Conservation (phyloP, 2,888 invertebrate species). For the Creontiades dilutus region DNA sequence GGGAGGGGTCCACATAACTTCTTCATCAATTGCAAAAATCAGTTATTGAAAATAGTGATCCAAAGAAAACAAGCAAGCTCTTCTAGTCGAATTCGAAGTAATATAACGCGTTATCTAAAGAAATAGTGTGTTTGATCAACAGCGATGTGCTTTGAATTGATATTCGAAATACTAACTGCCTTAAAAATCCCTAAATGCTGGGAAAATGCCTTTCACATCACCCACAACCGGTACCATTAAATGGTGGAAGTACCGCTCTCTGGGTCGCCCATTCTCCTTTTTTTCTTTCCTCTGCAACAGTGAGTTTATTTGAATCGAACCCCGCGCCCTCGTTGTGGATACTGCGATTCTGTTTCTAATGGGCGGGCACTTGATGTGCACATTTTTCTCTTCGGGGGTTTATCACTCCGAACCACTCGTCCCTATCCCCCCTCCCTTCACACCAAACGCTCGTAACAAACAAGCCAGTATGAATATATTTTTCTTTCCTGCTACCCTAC, state of each 20-base stretch:
- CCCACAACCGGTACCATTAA: too few relatives aligned
- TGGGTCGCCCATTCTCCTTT: neutral
- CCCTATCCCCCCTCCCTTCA: neutral
- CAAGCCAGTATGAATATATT: conserved; percentile 43
- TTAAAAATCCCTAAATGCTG: too few relatives aligned
- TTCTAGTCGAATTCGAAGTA: too few relatives aligned
- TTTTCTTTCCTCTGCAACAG: neutral
- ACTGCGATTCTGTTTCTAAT: conserved; percentile 43
- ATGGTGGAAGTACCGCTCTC: neutral
- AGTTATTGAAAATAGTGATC: too few relatives aligned
- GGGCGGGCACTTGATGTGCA: conserved; percentile 39
- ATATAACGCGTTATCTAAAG: too few relatives aligned
- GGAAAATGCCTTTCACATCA: too few relatives aligned
- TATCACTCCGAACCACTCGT: conserved; percentile 37
- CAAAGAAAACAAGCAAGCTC: too few relatives aligned
- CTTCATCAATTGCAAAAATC: too few relatives aligned
- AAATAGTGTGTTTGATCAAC: too few relatives aligned
- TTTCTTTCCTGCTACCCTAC: neutral
- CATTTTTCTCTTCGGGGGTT: conserved; percentile 26
- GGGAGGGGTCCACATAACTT: too few relatives aligned
- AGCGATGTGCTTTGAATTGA: too few relatives aligned
- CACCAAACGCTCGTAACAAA: neutral
- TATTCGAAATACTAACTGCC: too few relatives aligned
- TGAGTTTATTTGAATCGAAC: neutral
- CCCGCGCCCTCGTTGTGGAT: neutral